Evolutionary conservation across 2,888 invertebrate genomes (phyloP).

Genomic region (Chrysomela aeneicollis): DNA sequence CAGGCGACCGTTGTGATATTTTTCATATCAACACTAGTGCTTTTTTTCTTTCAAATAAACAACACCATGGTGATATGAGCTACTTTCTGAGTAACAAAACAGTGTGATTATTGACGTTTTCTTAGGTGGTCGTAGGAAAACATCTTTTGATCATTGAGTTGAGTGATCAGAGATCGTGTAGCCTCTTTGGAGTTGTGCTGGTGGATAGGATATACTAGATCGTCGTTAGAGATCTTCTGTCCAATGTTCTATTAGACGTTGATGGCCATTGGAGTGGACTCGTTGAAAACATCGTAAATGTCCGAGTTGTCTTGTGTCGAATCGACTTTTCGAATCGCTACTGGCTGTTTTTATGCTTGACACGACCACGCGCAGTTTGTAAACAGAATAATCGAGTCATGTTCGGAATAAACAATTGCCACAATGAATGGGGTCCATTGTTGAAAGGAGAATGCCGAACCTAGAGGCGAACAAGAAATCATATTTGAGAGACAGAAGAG

Average conservation of each 20-base stretch:
- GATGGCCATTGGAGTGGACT: neutral
- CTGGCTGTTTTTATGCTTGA: constrained; percentile 49
- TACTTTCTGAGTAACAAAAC: no score
- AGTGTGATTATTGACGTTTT: no score
- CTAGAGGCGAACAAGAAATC: constrained; percentile 9
- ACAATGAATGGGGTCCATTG: constrained; percentile 30
- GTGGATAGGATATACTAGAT: no score
- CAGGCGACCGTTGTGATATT: no score
- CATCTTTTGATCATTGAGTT: no score
- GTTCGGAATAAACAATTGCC: constrained; percentile 57
- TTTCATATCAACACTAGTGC: no score
- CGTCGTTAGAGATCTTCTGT: no score
- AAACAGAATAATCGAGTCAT: constrained; percentile 60
- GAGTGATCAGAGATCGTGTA: no score
- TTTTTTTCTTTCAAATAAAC: no score
- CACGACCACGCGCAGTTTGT: constrained; percentile 58
- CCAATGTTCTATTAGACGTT: neutral
- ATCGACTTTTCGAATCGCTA: constrained; percentile 10
- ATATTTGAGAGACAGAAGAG: neutral
- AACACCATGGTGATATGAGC: no score
- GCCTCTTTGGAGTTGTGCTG: no score
- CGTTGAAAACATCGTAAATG: neutral
- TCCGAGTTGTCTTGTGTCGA: constrained; percentile 14
- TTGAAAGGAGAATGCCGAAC: constrained; percentile 20
- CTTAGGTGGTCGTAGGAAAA: no score